Evolutionary conservation across 30 jellyfish, hydroid and myxozoan species (phyloP).

Genomic region (Hydractinia symbiolongicarpus): DNA sequence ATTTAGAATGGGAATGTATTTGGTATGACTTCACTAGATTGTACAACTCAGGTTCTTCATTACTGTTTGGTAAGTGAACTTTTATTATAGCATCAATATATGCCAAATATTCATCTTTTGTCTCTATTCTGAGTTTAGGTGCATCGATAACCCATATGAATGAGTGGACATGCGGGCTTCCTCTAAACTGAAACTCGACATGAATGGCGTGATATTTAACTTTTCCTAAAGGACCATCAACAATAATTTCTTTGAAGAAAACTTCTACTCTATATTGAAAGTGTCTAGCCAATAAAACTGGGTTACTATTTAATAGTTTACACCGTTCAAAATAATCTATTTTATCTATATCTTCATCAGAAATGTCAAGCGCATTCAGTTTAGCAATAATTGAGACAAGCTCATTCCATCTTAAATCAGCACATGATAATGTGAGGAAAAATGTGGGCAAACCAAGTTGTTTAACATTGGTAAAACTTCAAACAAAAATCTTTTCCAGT

Average conservation of each 20-base stretch:
- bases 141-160: slow-evolving; percentile 16
- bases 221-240: not conserved
- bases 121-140: not conserved
- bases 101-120: not conserved
- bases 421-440: too few species aligned
- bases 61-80: not conserved
- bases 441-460: too few species aligned
- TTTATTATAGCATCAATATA: not conserved
- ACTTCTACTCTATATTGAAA: too few species aligned
- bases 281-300: too few species aligned
- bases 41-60: not conserved
- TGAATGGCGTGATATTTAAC: too few species aligned
- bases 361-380: too few species aligned
- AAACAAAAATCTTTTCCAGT: too few species aligned
- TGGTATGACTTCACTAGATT: not conserved
- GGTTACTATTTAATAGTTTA: slow-evolving; percentile 12
- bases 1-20: too few species aligned
- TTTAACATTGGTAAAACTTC: too few species aligned
- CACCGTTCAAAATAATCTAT: slow-evolving; percentile 17
- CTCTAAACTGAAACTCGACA: too few species aligned
- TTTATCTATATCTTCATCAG: not conserved
- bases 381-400: too few species aligned
- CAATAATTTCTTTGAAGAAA: slow-evolving; percentile 11
- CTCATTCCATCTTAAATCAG: too few species aligned
- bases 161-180: slow-evolving; percentile 14